These are phyloP conservation scores for Oligia strigilis DNA, from an alignment of 2,888 invertebrate genomes.

Conservation along the genomic window DNA sequence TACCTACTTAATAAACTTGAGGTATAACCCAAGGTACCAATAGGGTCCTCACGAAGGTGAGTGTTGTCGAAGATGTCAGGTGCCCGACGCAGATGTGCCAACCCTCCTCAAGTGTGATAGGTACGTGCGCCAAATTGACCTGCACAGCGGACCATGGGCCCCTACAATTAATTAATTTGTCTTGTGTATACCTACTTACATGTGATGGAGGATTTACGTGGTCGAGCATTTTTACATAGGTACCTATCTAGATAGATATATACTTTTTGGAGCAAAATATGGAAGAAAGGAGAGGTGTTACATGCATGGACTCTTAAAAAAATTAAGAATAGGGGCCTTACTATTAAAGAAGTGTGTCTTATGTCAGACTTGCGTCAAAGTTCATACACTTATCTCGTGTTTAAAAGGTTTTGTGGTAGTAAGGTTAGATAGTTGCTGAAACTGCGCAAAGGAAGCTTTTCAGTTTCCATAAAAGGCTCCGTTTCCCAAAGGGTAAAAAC, in stretches of 20 bases:
- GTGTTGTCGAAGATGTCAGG: constrained; percentile 87
- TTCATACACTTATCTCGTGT: too few relatives aligned
- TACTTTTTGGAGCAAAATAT: background rate
- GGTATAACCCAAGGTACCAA: constrained; percentile 42
- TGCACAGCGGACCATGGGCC: constrained; percentile 29
- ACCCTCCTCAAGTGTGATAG: constrained; percentile 74
- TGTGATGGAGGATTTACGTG: background rate
- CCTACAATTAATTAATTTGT: constrained; percentile 72
- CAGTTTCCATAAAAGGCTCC: background rate
- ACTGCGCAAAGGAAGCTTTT: background rate
- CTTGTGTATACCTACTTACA: constrained; percentile 41
- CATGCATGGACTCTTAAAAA: background rate
- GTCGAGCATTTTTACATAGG: background rate
- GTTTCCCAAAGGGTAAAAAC: too few relatives aligned
- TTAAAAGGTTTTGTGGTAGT: too few relatives aligned
- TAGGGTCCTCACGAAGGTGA: constrained; percentile 79
- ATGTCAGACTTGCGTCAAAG: too few relatives aligned
- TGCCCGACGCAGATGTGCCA: constrained; percentile 76
- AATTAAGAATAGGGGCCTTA: background rate
- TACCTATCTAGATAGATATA: background rate
- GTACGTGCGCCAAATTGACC: constrained; percentile 61
- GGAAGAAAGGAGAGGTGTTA: background rate
- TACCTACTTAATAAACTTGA: constrained; percentile 11
- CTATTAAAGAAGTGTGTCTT: too few relatives aligned
- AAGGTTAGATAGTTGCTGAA: background rate